Conservation (phyloP, 1,140 invertebrate genomes). For the Oncopeltus fasciatus region DNA sequence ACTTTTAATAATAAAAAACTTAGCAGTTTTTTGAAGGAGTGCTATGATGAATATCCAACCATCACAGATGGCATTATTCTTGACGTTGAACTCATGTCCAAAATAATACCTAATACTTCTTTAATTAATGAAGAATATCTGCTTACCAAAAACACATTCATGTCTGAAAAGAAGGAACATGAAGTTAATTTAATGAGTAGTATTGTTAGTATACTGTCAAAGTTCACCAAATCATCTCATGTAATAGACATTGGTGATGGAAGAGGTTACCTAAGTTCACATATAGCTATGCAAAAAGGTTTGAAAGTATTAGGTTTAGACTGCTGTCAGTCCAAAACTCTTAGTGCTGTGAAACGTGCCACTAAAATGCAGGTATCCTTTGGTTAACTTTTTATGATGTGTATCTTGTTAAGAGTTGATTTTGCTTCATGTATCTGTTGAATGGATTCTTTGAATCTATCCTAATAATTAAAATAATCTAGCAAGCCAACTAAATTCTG, state of each 20-base stretch:
- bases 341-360: slow-evolving; percentile 44
- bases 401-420: no score
- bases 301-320: slow-evolving; percentile 67
- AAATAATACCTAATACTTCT: slow-evolving; percentile 29
- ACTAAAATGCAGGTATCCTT: slow-evolving; percentile 37
- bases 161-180: slow-evolving; percentile 58
- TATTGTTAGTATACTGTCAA: slow-evolving; percentile 34
- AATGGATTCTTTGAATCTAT: no score
- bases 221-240: slow-evolving; percentile 27
- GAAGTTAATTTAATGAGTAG: slow-evolving; percentile 51
- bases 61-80: not conserved
- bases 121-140: slow-evolving; percentile 29
- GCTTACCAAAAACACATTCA: slow-evolving; percentile 32
- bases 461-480: no score
- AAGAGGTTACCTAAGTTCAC: slow-evolving; percentile 65
- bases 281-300: slow-evolving; percentile 51
- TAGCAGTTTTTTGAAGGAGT: not conserved
- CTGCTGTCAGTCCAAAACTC: slow-evolving; percentile 44
- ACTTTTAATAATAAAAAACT: not conserved
- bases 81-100: slow-evolving; percentile 21
- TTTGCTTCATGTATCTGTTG: no score
- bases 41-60: slow-evolving; percentile 27
- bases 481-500: no score
- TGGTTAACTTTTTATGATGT: not conserved
- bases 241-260: slow-evolving; percentile 76